These are phyloP conservation scores for Eucera pruinosa DNA, from an alignment of 2,888 invertebrate species.

Conservation along the genomic window DNA sequence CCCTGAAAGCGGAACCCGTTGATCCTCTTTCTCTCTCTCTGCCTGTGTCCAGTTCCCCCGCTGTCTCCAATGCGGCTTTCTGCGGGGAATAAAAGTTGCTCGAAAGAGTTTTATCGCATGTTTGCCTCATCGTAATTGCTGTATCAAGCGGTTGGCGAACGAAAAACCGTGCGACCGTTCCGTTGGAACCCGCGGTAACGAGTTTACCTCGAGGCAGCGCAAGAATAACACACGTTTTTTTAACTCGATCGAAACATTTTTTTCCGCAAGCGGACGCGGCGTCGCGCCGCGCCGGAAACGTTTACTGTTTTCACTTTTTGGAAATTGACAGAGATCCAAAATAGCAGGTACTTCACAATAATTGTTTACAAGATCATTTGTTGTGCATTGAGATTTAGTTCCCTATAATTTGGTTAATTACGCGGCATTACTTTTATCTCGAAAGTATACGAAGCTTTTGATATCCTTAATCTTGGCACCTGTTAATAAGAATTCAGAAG, in stretches of 20 bases:
- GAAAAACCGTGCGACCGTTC: conserved; percentile 18
- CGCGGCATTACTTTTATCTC: too few relatives aligned
- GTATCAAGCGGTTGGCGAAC: conserved; percentile 45
- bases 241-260: conserved; percentile 38
- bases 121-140: conserved; percentile 64
- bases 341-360: too few relatives aligned
- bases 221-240: conserved; percentile 47
- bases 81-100: conserved; percentile 53
- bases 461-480: too few relatives aligned
- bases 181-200: conserved; percentile 40
- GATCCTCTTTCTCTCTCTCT: conserved; percentile 12
- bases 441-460: too few relatives aligned
- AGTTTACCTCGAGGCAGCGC: conserved; percentile 52
- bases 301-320: conserved; percentile 41
- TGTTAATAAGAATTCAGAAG: too few relatives aligned
- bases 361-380: too few relatives aligned
- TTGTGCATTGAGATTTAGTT: too few relatives aligned
- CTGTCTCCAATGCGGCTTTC: conserved; percentile 43
- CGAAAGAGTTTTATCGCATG: conserved; percentile 60
- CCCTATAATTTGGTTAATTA: too few relatives aligned
- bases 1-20: neutral
- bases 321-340: too few relatives aligned
- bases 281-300: conserved; percentile 34
- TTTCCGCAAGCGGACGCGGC: conserved; percentile 12
- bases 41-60: neutral